These are phyloP conservation scores for Uloborus diversus DNA, from an alignment of 1,140 invertebrate species.

Conservation along the genomic window DNA sequence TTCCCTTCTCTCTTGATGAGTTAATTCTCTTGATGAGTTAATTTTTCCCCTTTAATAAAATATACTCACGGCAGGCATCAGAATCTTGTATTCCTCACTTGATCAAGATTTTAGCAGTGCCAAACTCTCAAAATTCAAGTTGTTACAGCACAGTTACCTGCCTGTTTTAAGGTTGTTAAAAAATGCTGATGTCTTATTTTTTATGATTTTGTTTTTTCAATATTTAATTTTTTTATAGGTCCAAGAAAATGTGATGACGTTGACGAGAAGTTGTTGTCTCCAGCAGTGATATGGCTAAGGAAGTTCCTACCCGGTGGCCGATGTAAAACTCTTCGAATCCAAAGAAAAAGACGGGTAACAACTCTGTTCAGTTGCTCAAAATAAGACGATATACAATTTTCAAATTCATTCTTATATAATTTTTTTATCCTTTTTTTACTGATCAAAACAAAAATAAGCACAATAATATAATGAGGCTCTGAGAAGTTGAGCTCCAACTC, in stretches of 20 bases:
- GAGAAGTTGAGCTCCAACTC: no score
- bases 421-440: background rate
- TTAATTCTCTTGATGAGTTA: no score
- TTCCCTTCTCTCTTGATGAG: no score
- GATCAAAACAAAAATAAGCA: background rate
- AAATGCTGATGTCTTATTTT: no score
- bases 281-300: conserved; percentile 5
- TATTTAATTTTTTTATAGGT: conserved; percentile 12
- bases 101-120: no score
- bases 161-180: no score
- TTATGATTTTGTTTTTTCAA: background rate
- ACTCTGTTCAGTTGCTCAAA: background rate
- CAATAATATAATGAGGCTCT: no score
- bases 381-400: background rate
- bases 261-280: conserved; percentile 19
- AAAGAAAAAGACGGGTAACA: conserved; percentile 11
- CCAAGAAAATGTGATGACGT: conserved; percentile 1
- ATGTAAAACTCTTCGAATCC: conserved; percentile 8
- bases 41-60: no score
- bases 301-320: conserved; percentile 32
- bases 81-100: no score
- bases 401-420: background rate
- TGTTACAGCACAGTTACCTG: no score
- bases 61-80: no score
- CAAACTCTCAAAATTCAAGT: no score